Evolutionary conservation across 2,888 invertebrate species (phyloP).

Genomic region (Empis livida): DNA sequence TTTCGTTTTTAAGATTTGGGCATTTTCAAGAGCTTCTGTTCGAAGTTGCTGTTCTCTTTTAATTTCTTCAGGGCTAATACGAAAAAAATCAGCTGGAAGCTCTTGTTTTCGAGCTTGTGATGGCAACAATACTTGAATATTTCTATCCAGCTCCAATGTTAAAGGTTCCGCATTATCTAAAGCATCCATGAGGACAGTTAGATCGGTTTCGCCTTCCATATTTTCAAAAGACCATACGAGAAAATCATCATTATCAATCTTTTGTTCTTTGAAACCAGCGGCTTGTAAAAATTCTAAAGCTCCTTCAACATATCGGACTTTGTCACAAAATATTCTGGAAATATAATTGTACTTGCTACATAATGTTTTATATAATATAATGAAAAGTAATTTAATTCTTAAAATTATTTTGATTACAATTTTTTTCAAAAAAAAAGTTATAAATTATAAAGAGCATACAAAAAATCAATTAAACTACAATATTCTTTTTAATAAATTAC

Average conservation of each 20-base stretch:
- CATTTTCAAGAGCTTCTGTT: constrained; percentile 62
- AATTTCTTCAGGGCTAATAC: constrained; percentile 67
- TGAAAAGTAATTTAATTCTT: no score
- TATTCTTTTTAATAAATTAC: constrained; percentile 9
- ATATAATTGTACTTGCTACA: not conserved
- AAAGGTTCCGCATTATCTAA: constrained; percentile 69
- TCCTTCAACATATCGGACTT: constrained; percentile 68
- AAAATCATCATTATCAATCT: constrained; percentile 49
- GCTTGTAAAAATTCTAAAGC: constrained; percentile 67
- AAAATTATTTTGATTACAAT: no score
- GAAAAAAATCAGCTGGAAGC: constrained; percentile 76
- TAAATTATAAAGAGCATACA: no score
- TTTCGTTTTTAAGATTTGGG: constrained; percentile 77
- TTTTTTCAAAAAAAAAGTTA: no score
- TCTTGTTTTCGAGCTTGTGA: constrained; percentile 56
- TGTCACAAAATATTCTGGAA: constrained; percentile 53
- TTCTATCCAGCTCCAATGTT: constrained; percentile 71
- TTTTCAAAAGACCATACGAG: constrained; percentile 51
- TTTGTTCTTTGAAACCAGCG: constrained; percentile 63
- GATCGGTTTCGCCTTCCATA: constrained; percentile 34
- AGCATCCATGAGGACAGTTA: constrained; percentile 59
- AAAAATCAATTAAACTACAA: no score
- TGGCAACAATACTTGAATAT: constrained; percentile 69
- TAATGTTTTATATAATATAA: no score
- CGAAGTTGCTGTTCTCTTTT: constrained; percentile 68